These are phyloP conservation scores for Trinectes maculatus DNA, from an alignment of 2,113 vertebrate species.

Conservation along the genomic window DNA sequence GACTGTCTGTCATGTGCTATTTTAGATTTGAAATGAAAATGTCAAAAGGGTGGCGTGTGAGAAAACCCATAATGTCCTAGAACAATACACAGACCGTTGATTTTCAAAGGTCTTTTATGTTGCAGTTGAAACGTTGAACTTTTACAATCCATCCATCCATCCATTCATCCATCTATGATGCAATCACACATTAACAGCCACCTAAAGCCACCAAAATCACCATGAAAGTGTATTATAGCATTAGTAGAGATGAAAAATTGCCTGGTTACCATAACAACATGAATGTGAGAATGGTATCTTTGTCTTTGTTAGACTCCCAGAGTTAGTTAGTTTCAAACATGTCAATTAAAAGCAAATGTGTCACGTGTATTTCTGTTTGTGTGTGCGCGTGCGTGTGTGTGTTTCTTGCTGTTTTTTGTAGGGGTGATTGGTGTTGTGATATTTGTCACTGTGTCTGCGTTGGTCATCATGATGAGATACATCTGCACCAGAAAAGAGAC, in stretches of 20 bases:
- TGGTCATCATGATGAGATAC: conserved; percentile 85
- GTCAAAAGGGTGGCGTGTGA: neutral
- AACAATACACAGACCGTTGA: conserved; percentile 1
- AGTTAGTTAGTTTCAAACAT: no score
- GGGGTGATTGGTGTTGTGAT: conserved; percentile 92
- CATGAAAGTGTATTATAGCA: no score
- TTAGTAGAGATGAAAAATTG: no score
- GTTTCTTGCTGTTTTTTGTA: conserved; percentile 70
- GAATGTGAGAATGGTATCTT: neutral
- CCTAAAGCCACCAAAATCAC: no score
- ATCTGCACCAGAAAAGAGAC: conserved; percentile 87
- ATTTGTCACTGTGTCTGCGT: conserved; percentile 86
- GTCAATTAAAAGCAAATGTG: no score
- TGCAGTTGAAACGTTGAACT: no score
- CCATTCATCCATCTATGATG: no score
- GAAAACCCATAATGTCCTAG: neutral
- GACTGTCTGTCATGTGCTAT: neutral
- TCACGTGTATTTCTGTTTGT: neutral
- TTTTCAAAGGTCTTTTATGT: no score
- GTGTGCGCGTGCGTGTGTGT: no score
- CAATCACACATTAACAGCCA: no score
- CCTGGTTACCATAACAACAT: neutral
- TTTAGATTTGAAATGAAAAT: conserved; percentile 12
- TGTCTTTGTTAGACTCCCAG: no score
- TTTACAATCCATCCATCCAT: no score